phyloP scores from a whole-genome alignment of 2,888 invertebrate genomes.

The Dryocosmus kuriphilus region DNA sequence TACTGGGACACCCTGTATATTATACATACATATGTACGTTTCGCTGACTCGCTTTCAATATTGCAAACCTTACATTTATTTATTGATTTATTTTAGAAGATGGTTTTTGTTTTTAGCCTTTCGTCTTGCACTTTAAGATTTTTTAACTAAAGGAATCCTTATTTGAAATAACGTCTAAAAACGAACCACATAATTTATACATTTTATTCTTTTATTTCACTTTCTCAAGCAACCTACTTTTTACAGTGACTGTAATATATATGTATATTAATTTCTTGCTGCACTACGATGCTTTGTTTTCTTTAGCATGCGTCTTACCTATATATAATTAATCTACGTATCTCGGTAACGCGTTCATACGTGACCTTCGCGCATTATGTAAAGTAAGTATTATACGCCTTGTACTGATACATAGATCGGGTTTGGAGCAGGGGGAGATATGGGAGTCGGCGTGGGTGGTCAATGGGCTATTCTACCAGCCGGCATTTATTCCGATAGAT shows the following conservation, averaged over 20 bases:
- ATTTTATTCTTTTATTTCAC: not conserved
- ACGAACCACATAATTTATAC: too few relatives aligned
- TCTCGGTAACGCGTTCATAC: conserved; percentile 41
- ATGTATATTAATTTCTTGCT: not conserved
- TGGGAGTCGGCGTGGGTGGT: conserved; percentile 63
- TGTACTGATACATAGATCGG: conserved; percentile 58
- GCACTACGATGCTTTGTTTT: not conserved
- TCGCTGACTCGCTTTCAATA: not conserved
- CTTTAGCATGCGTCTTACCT: not conserved
- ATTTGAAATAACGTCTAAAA: too few relatives aligned
- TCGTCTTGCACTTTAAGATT: too few relatives aligned
- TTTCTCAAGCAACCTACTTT: not conserved
- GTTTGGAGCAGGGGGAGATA: conserved; percentile 55
- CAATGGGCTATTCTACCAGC: conserved; percentile 62
- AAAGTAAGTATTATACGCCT: conserved; percentile 51
- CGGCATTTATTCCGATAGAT: conserved; percentile 50
- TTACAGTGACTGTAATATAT: not conserved
- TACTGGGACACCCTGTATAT: too few relatives aligned
- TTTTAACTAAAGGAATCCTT: too few relatives aligned
- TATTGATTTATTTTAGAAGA: too few relatives aligned
- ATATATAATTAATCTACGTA: not conserved
- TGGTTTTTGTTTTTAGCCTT: too few relatives aligned
- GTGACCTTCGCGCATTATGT: conserved; percentile 51
- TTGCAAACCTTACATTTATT: not conserved
- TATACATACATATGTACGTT: too few relatives aligned